Base-by-base conservation (phyloP, 2,113 vertebrate species). In the Helogale parvula region DNA sequence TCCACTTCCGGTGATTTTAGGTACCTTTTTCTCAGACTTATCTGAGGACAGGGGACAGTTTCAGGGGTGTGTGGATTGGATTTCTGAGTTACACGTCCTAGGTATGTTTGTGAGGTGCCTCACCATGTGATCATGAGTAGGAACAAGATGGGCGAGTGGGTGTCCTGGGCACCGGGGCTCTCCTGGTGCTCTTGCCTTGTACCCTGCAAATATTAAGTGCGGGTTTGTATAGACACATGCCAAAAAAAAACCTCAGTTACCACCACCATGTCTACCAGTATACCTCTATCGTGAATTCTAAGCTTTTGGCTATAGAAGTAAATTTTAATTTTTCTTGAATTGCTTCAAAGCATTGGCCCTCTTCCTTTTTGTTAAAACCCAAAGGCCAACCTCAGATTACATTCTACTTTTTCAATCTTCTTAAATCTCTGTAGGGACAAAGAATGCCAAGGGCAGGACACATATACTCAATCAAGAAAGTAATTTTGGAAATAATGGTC, bases 331-430 rank as follows among this genome's bases (percentile, higher is more conserved):
- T 96, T 38, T 12, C 71, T 80, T 81, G 33, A 86, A 84, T 69
- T 81, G n/a, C 57, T 60, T 60, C 35, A 91, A 81, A 95, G 4
- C 27, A 29, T 15, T 52, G 45, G 35, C 17, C 29, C 50, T 81
- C 50, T 27, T 95, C 50, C 7, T 90, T 94, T 57, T 41, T 83
- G 69, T 77, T 94, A 69, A 90, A 93, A 90, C 71, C 35, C 72
- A 88, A 77, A 50, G 19, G 8, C 57, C 84, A 81, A 57, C 10
- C 54, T 74, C 35, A 90, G 50, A 52, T 88, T 90, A 57, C 12
- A 52, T 88, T 13, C 12, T 79, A n/a, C 65, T 86, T 90, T 93
- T 96, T 88, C 68, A 66, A 41, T 69, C 80, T 90, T 96, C 57
- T 96, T 23, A 80, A 54, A 45, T 60, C 47, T 72, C 82, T 52